These are phyloP conservation scores for Chondrosia reniformis DNA, from an alignment of 37 sponge, comb jelly and placozoan genomes.

Conservation along the genomic window DNA sequence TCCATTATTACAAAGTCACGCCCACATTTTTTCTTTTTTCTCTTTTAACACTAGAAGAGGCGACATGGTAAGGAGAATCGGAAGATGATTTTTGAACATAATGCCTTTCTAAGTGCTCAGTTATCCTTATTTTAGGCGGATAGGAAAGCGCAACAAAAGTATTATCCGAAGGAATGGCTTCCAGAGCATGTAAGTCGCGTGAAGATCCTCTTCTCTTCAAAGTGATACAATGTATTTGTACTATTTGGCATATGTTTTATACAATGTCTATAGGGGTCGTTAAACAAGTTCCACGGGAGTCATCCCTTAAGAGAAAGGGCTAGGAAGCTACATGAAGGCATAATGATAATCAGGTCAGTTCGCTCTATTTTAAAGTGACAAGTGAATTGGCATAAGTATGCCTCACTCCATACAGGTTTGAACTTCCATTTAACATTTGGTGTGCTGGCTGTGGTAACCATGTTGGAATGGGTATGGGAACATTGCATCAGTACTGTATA, in stretches of 20 bases:
- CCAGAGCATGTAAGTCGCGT: constrained; percentile 70
- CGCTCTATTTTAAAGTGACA: neutral
- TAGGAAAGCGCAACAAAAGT: constrained; percentile 96
- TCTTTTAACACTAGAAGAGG: no score
- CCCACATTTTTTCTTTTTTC: neutral
- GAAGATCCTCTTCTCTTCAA: neutral
- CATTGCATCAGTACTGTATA: neutral
- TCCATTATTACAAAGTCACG: no score
- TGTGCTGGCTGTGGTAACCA: constrained; percentile 96
- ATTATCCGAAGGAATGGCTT: constrained; percentile 96
- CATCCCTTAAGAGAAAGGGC: constrained; percentile 97
- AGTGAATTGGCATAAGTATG: neutral
- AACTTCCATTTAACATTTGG: constrained; percentile 99
- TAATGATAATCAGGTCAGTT: constrained; percentile 75
- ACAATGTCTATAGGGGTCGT: constrained; percentile 69
- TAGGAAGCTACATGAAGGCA: constrained; percentile 90
- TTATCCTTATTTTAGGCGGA: no score
- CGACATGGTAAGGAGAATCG: neutral
- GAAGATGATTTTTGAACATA: no score
- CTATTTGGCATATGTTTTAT: neutral
- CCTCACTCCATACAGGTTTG: constrained; percentile 81
- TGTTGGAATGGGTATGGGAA: constrained; percentile 79
- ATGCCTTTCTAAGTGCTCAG: no score
- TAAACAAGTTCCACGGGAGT: constrained; percentile 88
- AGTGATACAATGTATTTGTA: neutral